Percentiles rank a stretch among this genome's conserved stretches.
These are phyloP conservation scores for Gobio gobio DNA, from an alignment of 2,113 vertebrate genomes.

Conservation along the genomic window DNA sequence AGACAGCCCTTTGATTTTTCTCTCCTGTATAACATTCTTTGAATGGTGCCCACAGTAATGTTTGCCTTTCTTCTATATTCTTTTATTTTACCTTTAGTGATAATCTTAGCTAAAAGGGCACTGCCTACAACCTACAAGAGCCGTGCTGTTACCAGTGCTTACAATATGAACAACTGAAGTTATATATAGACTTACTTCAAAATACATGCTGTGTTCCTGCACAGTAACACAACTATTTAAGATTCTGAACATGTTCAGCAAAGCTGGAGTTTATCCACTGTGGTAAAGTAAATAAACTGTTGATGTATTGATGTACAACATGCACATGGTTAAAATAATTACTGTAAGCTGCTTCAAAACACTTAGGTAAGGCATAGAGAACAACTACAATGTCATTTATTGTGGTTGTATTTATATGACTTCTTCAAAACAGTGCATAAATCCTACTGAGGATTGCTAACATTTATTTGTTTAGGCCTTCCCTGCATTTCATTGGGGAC, in stretches of 20 bases:
- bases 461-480: background rate
- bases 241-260: background rate
- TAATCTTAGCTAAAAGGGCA: slow-evolving; percentile 27
- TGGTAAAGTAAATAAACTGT: background rate
- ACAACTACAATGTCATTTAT: background rate
- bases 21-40: slow-evolving; percentile 8
- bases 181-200: slow-evolving; percentile 20
- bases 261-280: background rate
- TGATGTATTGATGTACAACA: background rate
- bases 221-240: background rate
- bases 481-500: background rate
- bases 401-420: background rate
- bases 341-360: background rate
- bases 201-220: background rate
- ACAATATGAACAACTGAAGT: background rate
- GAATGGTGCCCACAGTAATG: background rate
- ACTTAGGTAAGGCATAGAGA: background rate
- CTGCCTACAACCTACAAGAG: slow-evolving; percentile 6
- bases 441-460: background rate
- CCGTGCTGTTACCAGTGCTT: slow-evolving; percentile 18
- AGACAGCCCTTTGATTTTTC: slow-evolving; percentile 44
- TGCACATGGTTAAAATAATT: background rate
- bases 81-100: slow-evolving; percentile 7
- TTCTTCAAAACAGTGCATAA: background rate
- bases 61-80: background rate